These are phyloP conservation scores for Listronotus bonariensis DNA, from an alignment of 1,140 invertebrate genomes.

Conservation along the genomic window DNA sequence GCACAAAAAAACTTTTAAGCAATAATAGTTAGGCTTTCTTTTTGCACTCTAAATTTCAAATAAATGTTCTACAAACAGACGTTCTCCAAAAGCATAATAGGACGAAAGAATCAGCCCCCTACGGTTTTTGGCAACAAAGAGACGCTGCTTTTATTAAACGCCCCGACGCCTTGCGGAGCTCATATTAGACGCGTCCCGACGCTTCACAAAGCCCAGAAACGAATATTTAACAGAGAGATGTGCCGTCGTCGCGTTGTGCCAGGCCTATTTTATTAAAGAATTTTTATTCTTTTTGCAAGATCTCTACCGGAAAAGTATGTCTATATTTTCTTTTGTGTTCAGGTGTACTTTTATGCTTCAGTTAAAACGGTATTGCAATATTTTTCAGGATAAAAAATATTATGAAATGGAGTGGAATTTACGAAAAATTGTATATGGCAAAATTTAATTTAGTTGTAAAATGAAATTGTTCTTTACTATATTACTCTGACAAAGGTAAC, in stretches of 20 bases:
- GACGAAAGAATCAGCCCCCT: background rate
- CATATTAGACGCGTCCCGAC: constrained; percentile 37
- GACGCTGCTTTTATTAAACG: constrained; percentile 41
- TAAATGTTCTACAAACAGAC: background rate
- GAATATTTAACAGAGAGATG: constrained; percentile 40
- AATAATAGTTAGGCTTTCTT: too few relatives aligned
- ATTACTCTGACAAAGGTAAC: too few relatives aligned
- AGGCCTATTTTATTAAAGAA: constrained; percentile 37
- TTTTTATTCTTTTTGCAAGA: constrained; percentile 26
- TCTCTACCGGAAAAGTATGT: constrained; percentile 4
- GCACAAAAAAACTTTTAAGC: too few relatives aligned
- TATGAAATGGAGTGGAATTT: constrained; percentile 1
- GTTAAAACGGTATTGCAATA: constrained; percentile 10
- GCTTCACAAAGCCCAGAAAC: constrained; percentile 24
- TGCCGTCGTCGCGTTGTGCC: constrained; percentile 3
- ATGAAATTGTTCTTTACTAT: too few relatives aligned
- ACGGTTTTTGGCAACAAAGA: constrained; percentile 25
- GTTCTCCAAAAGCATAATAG: background rate
- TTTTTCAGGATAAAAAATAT: constrained; percentile 1
- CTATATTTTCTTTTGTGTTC: constrained; percentile 8
- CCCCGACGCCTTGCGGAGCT: constrained; percentile 41
- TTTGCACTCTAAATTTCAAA: too few relatives aligned
- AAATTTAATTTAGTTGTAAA: too few relatives aligned
- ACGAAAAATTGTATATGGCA: background rate
- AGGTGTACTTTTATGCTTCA: constrained; percentile 11